phyloP scores from a whole-genome alignment of 2,797 vertebrate species.

The Macroramphosus scolopax region DNA sequence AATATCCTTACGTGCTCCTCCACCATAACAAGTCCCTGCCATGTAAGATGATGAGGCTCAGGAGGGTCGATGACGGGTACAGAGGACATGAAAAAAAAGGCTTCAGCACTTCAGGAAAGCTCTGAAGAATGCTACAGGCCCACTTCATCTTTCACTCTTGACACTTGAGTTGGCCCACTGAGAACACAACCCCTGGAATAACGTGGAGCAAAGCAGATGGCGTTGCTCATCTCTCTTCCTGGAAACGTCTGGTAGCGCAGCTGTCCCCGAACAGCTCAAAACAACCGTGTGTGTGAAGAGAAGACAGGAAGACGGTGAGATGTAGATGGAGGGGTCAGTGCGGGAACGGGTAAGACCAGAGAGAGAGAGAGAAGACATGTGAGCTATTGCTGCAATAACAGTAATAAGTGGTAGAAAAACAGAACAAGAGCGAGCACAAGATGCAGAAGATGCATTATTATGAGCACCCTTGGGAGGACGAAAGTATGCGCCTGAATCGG shows the following conservation, averaged over 20 bases:
- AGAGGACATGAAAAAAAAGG: conserved; percentile 27
- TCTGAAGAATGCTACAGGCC: conserved; percentile 58
- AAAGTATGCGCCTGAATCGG: too few species aligned
- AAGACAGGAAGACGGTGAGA: conserved; percentile 2
- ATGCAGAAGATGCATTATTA: too few species aligned
- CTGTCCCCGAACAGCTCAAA: conserved; percentile 23
- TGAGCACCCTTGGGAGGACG: too few species aligned
- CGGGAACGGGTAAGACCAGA: conserved; percentile 9
- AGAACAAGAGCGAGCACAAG: conserved; percentile 1
- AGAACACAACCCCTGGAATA: conserved; percentile 61
- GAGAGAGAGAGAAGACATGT: conserved; percentile 8
- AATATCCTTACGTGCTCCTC: conserved; percentile 17
- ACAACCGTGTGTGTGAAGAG: too few species aligned
- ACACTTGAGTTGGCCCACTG: conserved; percentile 41
- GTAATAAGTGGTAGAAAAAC: conserved; percentile 9
- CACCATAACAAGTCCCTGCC: conserved; percentile 9
- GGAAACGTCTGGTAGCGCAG: conserved; percentile 38
- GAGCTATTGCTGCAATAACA: conserved; percentile 17
- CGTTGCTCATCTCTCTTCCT: conserved; percentile 29
- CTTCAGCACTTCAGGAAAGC: conserved; percentile 23
- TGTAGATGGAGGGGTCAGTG: conserved; percentile 7
- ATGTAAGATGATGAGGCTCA: not conserved
- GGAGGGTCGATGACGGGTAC: conserved; percentile 11
- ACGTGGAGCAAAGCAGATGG: conserved; percentile 70
- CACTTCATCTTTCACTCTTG: conserved; percentile 61